These are phyloP conservation scores for Lichenostomus cassidix DNA, from an alignment of 2,113 vertebrate genomes.

Conservation along the genomic window DNA sequence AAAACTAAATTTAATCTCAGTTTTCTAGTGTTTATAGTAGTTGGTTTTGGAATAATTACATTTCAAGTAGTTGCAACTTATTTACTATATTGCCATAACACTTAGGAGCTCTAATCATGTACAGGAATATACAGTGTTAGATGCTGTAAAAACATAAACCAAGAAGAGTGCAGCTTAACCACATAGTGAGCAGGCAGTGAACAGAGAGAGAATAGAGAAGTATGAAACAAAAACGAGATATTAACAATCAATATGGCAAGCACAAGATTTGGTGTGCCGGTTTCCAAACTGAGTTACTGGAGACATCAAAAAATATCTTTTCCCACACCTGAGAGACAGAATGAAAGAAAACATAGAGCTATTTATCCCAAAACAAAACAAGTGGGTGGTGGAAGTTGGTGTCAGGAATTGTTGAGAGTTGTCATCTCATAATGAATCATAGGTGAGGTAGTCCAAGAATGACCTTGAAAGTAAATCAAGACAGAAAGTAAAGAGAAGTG, in stretches of 20 bases:
- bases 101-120: background rate
- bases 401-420: background rate
- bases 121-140: background rate
- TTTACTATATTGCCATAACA: background rate
- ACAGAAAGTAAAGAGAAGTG: background rate
- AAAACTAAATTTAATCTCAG: background rate
- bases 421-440: background rate
- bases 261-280: background rate
- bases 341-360: background rate
- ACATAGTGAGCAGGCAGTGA: background rate
- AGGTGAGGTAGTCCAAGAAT: background rate
- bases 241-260: background rate
- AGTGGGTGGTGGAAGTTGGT: background rate
- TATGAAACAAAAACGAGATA: background rate
- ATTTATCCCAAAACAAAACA: background rate
- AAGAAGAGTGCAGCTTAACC: background rate
- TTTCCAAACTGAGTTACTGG: background rate
- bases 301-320: background rate
- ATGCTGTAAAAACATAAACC: background rate
- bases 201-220: background rate
- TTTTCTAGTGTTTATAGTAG: background rate
- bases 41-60: background rate
- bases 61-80: background rate
- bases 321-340: background rate
- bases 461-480: background rate